Evolutionary conservation across 2,888 invertebrate genomes (phyloP), one percentile per base, ranked within the genome.

Genomic region (Leuctra nigra): DNA sequence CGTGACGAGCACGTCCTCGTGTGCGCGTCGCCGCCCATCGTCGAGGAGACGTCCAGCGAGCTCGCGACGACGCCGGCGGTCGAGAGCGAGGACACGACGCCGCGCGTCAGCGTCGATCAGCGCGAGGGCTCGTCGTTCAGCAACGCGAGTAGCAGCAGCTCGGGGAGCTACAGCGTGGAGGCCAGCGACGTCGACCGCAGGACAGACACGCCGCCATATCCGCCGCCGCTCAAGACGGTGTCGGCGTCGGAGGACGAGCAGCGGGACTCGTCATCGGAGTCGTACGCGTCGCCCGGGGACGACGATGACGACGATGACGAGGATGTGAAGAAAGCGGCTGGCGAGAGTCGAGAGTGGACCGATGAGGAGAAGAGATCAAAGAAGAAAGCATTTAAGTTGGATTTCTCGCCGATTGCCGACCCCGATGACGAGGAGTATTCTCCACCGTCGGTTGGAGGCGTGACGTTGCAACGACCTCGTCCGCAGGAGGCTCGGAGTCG

Each of bases 321-420:
- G 4, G 35, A 56, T 16, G 50, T 33, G 4, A 41, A 55, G 29
- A n/a, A n/a, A n/a, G n/a, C n/a, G n/a, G 36, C 38, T 4, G 48
- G 36, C 2, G 61, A 60, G 20, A 36, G 59, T 14, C 48, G 59
- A 14, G 59, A 59, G 25, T 85, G 86, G 79, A 75, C 82, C 46
- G 80, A 83, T 58, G 87, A 88, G 61, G 87, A 87, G 55, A 82
- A 84, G 63, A 78, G 83, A 61, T 76, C 83, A 59, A 81, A 83
- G 66, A 85, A 84, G 72, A 85, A 84, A 68, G 83, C 83, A 20
- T 88, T 90, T 72, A 86, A 85, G 46, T 73, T 90, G 61, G 89
- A 91, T 67, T 81, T 89, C 72, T 75, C 83, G 55, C 62, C 61
- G 6, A 53, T 59, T 20, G 47, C 46, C 75, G 80, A 70, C 72